Conservation (phyloP, 2,113 vertebrate genomes). For the Phaetusa simplex region DNA sequence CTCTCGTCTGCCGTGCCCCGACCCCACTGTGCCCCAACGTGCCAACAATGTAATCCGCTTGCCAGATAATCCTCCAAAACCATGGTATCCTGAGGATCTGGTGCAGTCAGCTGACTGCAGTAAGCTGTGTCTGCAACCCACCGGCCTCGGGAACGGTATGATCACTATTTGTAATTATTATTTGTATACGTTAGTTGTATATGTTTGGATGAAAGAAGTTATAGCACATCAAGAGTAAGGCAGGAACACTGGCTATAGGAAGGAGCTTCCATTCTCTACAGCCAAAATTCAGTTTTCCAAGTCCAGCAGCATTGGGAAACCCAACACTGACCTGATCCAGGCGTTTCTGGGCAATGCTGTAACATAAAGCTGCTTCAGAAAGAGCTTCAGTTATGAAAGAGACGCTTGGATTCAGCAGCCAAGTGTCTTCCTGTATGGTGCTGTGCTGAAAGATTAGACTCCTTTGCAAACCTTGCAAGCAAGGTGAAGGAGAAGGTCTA, state of each 20-base stretch:
- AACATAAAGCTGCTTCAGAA: neutral
- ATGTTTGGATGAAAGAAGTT: neutral
- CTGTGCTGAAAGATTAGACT: neutral
- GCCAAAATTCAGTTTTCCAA: neutral
- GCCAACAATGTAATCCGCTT: neutral
- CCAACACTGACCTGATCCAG: neutral
- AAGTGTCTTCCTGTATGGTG: neutral
- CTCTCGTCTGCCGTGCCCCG: neutral
- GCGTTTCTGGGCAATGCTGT: neutral
- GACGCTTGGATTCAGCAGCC: neutral
- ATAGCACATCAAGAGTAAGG: neutral
- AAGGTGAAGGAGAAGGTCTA: neutral
- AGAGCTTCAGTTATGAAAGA: neutral
- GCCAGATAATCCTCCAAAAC: neutral
- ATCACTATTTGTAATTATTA: neutral
- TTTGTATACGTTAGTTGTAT: neutral
- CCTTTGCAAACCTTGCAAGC: neutral
- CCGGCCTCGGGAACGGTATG: rapidly evolving
- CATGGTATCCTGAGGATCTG: neutral
- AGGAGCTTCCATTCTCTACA: neutral
- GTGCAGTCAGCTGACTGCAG: neutral
- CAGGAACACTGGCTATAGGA: rapidly evolving
- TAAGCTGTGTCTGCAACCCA: neutral
- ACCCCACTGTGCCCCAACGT: neutral
- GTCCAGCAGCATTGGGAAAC: neutral